Percentiles rank a stretch among this genome's conserved stretches.
Evolutionary conservation across 2,888 invertebrate genomes (phyloP).

Genomic region (Julus scanicus): DNA sequence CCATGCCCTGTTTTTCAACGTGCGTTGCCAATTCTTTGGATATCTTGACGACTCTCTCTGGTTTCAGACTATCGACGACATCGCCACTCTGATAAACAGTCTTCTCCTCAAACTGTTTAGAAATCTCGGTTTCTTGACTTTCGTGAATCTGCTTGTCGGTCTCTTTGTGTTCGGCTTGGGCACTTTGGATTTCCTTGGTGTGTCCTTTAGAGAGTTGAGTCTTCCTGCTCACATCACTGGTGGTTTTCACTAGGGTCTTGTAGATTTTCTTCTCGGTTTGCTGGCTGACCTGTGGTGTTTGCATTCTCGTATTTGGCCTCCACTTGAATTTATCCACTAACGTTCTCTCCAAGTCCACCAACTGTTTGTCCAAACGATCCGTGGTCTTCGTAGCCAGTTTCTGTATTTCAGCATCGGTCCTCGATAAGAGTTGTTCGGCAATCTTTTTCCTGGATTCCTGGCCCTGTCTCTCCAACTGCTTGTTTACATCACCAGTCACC

Average conservation of each 20-base stretch:
- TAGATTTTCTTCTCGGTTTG: background rate
- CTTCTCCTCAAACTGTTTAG: background rate
- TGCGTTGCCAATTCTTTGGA: background rate
- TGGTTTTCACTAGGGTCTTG: background rate
- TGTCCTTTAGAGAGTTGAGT: background rate
- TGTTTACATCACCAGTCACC: background rate
- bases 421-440: background rate
- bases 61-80: background rate
- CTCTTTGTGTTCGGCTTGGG: background rate
- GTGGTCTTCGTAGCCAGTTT: background rate
- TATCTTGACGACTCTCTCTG: background rate
- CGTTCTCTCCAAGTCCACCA: background rate
- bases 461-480: slow-evolving; percentile 3
- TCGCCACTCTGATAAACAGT: background rate
- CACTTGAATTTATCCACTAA: background rate
- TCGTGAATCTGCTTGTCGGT: background rate
- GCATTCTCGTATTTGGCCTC: background rate
- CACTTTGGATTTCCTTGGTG: background rate
- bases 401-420: background rate
- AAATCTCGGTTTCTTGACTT: background rate
- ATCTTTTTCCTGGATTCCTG: slow-evolving; percentile 26
- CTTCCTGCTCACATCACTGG: background rate
- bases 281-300: background rate
- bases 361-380: background rate
- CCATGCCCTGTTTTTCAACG: background rate